Percentiles rank a stretch among this genome's conserved stretches.
Conservation (phyloP, 2,113 vertebrate species). For the Baryphthengus martii region DNA sequence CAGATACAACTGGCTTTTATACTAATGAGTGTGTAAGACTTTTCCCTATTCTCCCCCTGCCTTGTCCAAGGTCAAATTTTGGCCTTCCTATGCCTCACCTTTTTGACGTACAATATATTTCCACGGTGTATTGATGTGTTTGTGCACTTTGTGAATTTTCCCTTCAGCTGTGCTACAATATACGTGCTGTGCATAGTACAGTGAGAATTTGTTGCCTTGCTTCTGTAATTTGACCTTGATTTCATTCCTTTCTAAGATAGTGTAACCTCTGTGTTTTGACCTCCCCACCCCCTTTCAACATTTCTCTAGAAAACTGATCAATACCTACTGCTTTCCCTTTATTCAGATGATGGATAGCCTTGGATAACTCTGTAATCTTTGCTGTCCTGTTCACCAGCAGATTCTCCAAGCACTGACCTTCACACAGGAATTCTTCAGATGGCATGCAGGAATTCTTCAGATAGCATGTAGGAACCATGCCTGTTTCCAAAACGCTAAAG, state of each 20-base stretch:
- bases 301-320: conserved; percentile 62
- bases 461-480: no score
- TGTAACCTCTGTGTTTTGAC: conserved; percentile 12
- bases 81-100: neutral
- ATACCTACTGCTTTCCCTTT: conserved; percentile 68
- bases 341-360: conserved; percentile 70
- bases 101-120: neutral
- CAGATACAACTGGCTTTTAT: neutral
- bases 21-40: neutral
- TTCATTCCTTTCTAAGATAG: conserved; percentile 17
- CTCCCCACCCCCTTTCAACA: conserved; percentile 56
- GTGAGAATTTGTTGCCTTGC: neutral
- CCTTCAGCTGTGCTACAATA: neutral
- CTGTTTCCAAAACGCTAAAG: conserved; percentile 10
- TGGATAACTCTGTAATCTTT: conserved; percentile 60
- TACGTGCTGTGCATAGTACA: neutral
- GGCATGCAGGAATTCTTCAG: neutral
- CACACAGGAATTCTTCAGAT: neutral
- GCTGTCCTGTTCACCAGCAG: conserved; percentile 42
- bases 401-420: conserved; percentile 58
- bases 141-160: neutral
- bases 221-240: conserved; percentile 6
- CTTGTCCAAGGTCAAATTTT: neutral
- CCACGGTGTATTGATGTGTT: neutral
- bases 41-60: neutral